phyloP scores from a whole-genome alignment of 2,888 invertebrate genomes.

The Autographa gamma region DNA sequence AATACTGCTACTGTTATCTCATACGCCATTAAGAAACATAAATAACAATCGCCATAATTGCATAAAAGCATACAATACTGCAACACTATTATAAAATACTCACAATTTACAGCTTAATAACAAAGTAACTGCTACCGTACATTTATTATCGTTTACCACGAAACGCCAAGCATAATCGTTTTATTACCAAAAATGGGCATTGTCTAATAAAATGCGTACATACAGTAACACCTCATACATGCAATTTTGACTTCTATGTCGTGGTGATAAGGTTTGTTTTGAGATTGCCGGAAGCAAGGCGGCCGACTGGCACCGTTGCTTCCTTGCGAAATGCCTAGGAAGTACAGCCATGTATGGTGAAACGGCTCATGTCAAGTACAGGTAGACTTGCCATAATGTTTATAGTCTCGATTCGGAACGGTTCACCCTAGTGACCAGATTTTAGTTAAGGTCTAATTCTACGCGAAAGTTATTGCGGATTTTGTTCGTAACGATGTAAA shows the following conservation, averaged over 20 bases:
- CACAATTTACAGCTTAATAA: conserved; percentile 47
- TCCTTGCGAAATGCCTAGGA: conserved; percentile 74
- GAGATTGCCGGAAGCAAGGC: conserved; percentile 40
- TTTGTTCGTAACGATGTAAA: background rate
- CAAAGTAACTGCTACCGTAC: conserved; percentile 53
- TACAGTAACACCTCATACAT: conserved; percentile 6
- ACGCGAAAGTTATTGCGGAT: background rate
- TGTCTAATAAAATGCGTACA: conserved; percentile 47
- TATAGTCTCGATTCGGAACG: conserved; percentile 23
- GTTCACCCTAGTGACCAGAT: conserved; percentile 13
- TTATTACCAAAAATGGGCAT: conserved; percentile 76
- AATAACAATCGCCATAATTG: conserved; percentile 39
- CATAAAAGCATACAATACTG: conserved; percentile 22
- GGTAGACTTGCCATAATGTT: conserved; percentile 39
- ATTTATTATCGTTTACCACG: conserved; percentile 68
- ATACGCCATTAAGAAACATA: conserved; percentile 19
- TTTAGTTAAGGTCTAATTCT: conserved; percentile 1
- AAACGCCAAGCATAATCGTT: conserved; percentile 57
- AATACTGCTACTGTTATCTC: conserved; percentile 33
- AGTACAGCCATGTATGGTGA: conserved; percentile 70
- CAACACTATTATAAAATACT: conserved; percentile 29
- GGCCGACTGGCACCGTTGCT: conserved; percentile 68
- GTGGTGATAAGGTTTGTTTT: conserved; percentile 39
- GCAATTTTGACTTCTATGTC: conserved; percentile 44
- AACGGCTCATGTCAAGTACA: conserved; percentile 59